Evolutionary conservation across 1,140 invertebrate species (phyloP), one percentile per base, ranked within the genome.

Genomic region (Drosophila repletoides): DNA sequence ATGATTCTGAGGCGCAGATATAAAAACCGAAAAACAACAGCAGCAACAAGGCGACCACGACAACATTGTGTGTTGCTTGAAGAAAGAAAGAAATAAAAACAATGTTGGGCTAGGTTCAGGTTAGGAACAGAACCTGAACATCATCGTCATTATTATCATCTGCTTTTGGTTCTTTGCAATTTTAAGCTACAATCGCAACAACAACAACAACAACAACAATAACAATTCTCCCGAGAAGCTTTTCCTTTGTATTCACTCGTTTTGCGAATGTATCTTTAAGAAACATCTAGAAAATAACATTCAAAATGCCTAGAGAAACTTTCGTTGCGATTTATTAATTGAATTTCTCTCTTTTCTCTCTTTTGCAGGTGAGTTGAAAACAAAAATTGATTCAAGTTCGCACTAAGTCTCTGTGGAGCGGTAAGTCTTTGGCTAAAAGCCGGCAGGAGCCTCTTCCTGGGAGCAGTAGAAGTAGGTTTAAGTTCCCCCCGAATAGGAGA

Each of bases 1-100:
- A 84, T 83, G 79, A 83, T 83, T 84, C 79, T 79, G 79, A 84
- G 79, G 65, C 79, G 79, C 79, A 83, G 77, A 83, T 83, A 83
- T 66, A 73, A 83, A 81, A 68, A 55, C 71, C 41, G 56, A 76
- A 81, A 52, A 81, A 71, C 48, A 76, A 58, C 71, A 70, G 52
- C 41, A 24, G 21, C 51, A 28, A 22, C 19, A 26, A 55, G 38
- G 58, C 31, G 21, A 58, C 36, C 26, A 52, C 46, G 49, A 68
- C 46, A 65, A 49, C 53, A 38, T 36, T 22, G 33, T n/a, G n/a
- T n/a, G n/a, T n/a, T n/a, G n/a, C n/a, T n/a, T n/a, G n/a, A n/a
- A 45, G 49, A 41, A 46, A 12, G 3, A 46, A 41, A 28, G 26
- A 80, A 83, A 72, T 55, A 83, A 83, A 83, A 77, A 77, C 77